A percentile compares a stretch with the other conserved stretches of the same genome.
Conservation (phyloP, 2,888 invertebrate genomes). For the Patella pellucida region DNA sequence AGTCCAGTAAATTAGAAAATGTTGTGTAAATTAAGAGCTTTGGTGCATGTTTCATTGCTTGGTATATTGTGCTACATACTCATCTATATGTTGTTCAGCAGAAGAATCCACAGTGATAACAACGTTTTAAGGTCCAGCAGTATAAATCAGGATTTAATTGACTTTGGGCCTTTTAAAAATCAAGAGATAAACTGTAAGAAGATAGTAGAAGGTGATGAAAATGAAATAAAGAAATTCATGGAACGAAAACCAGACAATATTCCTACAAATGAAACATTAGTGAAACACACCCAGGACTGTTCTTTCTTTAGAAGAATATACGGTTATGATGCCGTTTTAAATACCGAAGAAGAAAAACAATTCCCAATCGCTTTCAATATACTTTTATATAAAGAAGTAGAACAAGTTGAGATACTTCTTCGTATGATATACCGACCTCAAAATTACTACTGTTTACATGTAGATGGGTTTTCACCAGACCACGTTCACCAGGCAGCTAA, state of each 20-base stretch:
- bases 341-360: constrained; percentile 43
- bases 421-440: constrained; percentile 63
- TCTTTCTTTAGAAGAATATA: constrained; percentile 39
- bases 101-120: no score
- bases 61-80: no score
- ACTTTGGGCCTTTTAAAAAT: no score
- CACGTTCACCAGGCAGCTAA: constrained; percentile 44
- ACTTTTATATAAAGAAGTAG: constrained; percentile 57
- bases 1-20: no score
- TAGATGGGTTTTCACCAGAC: constrained; percentile 54
- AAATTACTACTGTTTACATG: constrained; percentile 68
- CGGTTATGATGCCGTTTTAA: constrained; percentile 34
- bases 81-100: no score
- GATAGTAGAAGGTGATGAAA: background rate
- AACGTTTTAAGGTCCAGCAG: no score
- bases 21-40: no score
- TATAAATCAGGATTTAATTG: no score
- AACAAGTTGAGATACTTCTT: constrained; percentile 60
- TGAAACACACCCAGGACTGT: constrained; percentile 48
- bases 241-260: background rate
- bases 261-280: background rate
- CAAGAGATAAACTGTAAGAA: background rate
- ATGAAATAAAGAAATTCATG: background rate
- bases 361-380: constrained; percentile 66
- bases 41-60: no score